A percentile compares a stretch with the other conserved stretches of the same genome.
Evolutionary conservation across 2,113 vertebrate genomes (phyloP).

Genomic region (Neotoma lepida): DNA sequence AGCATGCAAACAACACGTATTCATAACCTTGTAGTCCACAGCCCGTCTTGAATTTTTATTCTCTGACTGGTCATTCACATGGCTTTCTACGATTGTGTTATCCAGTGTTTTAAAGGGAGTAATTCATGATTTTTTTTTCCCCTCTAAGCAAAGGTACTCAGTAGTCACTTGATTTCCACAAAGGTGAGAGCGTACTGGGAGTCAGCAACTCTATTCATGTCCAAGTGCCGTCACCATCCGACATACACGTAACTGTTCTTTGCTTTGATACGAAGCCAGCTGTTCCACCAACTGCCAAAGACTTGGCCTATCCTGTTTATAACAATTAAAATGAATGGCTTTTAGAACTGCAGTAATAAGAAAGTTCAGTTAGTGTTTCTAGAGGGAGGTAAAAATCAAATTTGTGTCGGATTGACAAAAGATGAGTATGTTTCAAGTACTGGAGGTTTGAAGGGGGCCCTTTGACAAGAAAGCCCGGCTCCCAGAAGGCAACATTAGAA

Average conservation of each 20-base stretch:
- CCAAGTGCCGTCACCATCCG: background rate
- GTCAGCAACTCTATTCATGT: background rate
- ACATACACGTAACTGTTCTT: background rate
- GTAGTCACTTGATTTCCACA: background rate
- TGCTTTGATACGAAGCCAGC: background rate
- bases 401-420: conserved; percentile 12
- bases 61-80: background rate
- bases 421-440: conserved; percentile 20
- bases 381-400: conserved; percentile 22
- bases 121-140: background rate
- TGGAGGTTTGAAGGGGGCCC: background rate
- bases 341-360: background rate
- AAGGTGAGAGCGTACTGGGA: background rate
- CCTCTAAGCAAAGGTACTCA: background rate
- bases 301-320: background rate
- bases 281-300: background rate
- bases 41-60: background rate
- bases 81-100: background rate
- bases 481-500: conserved; percentile 31
- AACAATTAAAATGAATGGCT: background rate
- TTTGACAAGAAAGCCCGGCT: conserved; percentile 20
- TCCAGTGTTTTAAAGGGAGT: background rate
- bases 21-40: background rate
- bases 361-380: background rate
- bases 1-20: background rate